Base-by-base conservation (phyloP, 2,113 vertebrate genomes). In the Macquaria australasica region DNA sequence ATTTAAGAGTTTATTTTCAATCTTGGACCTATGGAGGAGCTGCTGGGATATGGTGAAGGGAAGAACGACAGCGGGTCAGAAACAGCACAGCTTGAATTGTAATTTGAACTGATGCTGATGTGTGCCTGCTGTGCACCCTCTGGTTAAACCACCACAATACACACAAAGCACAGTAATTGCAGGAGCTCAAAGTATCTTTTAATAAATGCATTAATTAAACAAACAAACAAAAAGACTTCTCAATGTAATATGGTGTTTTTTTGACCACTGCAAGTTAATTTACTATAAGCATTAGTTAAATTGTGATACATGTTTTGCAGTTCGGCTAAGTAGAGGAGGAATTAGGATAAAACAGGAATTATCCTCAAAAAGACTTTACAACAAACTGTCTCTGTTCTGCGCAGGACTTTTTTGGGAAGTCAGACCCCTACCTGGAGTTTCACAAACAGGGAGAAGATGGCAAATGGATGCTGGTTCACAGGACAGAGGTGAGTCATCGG, bases 401-500 rank as follows among this genome's bases (percentile, higher is more conserved):
- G 66, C 91, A 99, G 98, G 98, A 99, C 89, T 97, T 99, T 80
- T 99, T 99, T 51, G 98, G 98, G 23, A 99, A 99, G 92, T 99
- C 98, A 25, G 98, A 99, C 81, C 98, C 98, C 0, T 99, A 99
- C 94, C 93, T 99, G 73, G 98, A 99, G 94, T 98, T 99, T 77
- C 96, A 97, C 91, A 99, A 99, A 91, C 97, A 97, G 16, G 97
- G 97, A 45, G 97, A 98, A 0, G 98, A 99, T 21, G 96, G 97
- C 50, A 99, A 98, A 85, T 99, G 98, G 98, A 99, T 99, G 98
- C 95, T 99, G 89, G 98, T 99, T 39, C 98, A 99, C 92, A 97
- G 98, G 92, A 99, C 98, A 5, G 98, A 99, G 97, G 98, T 99
- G 91, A 92, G 89, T 87, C 71, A 64, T 50, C 12, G 15, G 12